Percentiles rank a stretch among this genome's conserved stretches.
These are phyloP conservation scores for Hemibagrus wyckioides DNA, from an alignment of 2,113 vertebrate species.

Conservation along the genomic window DNA sequence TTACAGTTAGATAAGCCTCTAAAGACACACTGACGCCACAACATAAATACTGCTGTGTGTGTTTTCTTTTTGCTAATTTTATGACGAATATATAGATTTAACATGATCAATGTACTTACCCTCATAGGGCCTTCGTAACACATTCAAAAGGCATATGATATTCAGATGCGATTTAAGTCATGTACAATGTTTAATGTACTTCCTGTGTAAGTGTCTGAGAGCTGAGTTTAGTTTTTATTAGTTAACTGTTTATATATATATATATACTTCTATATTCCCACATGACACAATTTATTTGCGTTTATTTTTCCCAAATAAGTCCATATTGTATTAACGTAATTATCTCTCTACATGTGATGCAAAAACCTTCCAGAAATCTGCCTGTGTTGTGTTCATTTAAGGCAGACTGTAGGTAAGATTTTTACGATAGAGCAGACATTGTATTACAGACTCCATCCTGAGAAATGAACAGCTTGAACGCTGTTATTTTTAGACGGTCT, in stretches of 20 bases:
- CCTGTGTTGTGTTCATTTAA: not conserved
- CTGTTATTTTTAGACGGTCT: not conserved
- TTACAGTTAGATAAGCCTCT: not conserved
- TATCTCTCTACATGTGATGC: not conserved
- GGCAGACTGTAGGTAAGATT: not conserved
- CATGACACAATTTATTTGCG: not conserved
- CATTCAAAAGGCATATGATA: not conserved
- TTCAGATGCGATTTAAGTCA: too few species aligned
- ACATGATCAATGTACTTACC: not conserved
- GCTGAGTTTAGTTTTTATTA: too few species aligned
- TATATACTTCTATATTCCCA: not conserved
- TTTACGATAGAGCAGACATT: not conserved
- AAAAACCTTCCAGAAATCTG: not conserved
- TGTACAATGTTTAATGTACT: too few species aligned
- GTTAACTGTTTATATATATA: not conserved
- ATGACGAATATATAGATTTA: not conserved
- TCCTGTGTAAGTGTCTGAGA: too few species aligned
- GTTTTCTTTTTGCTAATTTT: not conserved
- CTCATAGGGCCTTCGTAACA: not conserved
- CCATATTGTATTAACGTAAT: not conserved
- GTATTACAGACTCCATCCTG: not conserved
- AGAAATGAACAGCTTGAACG: not conserved
- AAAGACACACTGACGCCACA: too few species aligned
- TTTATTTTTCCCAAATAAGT: too few species aligned
- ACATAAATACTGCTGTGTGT: not conserved